Conservation (phyloP, 2,888 invertebrate genomes). For the Polyploca ridens region DNA sequence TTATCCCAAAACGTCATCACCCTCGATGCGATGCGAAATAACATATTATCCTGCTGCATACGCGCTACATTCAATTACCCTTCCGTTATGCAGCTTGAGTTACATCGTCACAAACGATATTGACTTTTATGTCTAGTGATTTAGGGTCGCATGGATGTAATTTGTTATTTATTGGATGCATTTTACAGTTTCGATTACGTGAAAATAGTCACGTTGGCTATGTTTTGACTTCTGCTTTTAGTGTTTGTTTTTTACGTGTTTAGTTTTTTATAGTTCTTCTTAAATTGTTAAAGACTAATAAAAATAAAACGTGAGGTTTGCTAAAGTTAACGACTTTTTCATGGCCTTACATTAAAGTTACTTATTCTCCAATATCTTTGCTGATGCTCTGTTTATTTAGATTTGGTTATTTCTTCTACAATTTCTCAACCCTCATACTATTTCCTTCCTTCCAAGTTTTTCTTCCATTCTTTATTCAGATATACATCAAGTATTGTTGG, state of each 20-base stretch:
- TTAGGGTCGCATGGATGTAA: background rate
- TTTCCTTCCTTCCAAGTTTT: no score
- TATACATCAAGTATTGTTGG: no score
- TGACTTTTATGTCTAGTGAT: background rate
- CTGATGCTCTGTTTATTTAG: no score
- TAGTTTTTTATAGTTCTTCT: background rate
- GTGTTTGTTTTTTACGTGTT: background rate
- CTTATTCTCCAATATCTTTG: no score
- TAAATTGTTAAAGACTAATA: no score
- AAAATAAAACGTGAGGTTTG: no score
- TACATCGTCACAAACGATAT: constrained; percentile 3
- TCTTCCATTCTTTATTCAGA: no score
- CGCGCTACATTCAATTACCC: background rate
- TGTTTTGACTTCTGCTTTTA: background rate
- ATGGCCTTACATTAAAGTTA: no score
- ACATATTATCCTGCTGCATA: background rate
- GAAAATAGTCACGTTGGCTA: background rate
- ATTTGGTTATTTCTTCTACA: no score
- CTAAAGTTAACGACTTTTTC: no score
- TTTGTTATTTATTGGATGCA: background rate
- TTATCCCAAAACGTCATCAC: constrained; percentile 1
- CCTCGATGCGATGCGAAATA: background rate
- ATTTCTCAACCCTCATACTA: no score
- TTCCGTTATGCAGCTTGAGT: background rate
- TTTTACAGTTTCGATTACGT: background rate